Evolutionary conservation across 2,888 invertebrate genomes (phyloP).

Genomic region (Nebria salina): DNA sequence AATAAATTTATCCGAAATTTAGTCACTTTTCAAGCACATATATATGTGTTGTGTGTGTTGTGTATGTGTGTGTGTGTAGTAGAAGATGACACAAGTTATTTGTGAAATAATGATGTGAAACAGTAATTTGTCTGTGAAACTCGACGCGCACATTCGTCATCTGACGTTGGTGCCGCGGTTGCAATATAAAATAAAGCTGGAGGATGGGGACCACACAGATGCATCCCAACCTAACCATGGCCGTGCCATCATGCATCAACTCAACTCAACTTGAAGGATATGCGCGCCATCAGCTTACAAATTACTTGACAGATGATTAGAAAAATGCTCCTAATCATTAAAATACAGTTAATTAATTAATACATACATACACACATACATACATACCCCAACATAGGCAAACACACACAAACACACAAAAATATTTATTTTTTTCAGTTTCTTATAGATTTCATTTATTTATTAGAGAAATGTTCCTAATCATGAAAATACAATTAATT

Average conservation of each 20-base stretch:
- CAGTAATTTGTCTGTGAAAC: constrained; percentile 22
- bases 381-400: neutral
- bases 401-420: too few relatives aligned
- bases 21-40: too few relatives aligned
- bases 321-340: neutral
- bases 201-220: constrained; percentile 12
- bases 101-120: constrained; percentile 27
- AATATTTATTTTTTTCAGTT: too few relatives aligned
- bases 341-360: neutral
- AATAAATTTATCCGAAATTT: too few relatives aligned
- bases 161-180: neutral
- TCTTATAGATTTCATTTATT: too few relatives aligned
- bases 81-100: constrained; percentile 15
- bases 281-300: neutral
- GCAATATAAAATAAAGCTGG: neutral
- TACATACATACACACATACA: neutral
- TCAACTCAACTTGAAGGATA: neutral
- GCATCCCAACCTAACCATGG: neutral
- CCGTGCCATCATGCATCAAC: neutral
- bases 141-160: constrained; percentile 14
- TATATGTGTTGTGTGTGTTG: neutral
- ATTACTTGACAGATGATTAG: constrained; percentile 1
- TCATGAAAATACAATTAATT: neutral
- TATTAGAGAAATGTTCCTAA: neutral
- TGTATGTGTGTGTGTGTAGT: neutral